Evolutionary conservation across 2,888 invertebrate genomes (phyloP).

Genomic region (Oscheius myriophilus): DNA sequence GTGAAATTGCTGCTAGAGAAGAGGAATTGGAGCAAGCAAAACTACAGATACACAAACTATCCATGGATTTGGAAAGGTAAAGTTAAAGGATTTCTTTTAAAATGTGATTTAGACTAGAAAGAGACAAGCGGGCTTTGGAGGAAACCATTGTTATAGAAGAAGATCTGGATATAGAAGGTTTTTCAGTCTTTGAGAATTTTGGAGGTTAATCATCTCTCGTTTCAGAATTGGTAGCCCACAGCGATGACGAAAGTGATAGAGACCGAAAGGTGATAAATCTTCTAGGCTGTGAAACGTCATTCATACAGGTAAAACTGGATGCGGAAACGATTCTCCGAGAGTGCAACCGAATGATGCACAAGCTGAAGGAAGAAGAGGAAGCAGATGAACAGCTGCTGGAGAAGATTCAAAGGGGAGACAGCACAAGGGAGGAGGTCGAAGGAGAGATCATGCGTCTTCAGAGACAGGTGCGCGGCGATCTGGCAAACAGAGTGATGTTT

Average conservation of each 20-base stretch:
- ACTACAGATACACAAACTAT: conserved; percentile 2
- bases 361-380: conserved; percentile 22
- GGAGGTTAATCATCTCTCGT: not conserved
- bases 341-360: conserved; percentile 25
- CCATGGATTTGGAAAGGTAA: conserved; percentile 14
- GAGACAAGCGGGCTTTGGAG: conserved; percentile 1
- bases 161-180: not conserved
- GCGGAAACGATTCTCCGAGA: conserved; percentile 17
- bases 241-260: not conserved
- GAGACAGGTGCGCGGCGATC: conserved; percentile 9
- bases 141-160: conserved; percentile 11
- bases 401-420: conserved; percentile 28
- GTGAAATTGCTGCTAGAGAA: conserved; percentile 11
- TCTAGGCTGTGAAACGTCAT: not conserved
- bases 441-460: conserved; percentile 22
- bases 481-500: too few species aligned
- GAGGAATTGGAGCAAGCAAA: conserved; percentile 20
- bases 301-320: conserved; percentile 12
- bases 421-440: conserved; percentile 17
- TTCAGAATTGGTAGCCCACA: not conserved
- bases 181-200: not conserved
- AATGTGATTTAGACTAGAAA: conserved; percentile 8
- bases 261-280: conserved; percentile 4
- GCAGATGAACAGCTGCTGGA: conserved; percentile 11
- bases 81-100: not conserved